Conservation (phyloP, 2,888 invertebrate species). For the Chironomus riparius region DNA sequence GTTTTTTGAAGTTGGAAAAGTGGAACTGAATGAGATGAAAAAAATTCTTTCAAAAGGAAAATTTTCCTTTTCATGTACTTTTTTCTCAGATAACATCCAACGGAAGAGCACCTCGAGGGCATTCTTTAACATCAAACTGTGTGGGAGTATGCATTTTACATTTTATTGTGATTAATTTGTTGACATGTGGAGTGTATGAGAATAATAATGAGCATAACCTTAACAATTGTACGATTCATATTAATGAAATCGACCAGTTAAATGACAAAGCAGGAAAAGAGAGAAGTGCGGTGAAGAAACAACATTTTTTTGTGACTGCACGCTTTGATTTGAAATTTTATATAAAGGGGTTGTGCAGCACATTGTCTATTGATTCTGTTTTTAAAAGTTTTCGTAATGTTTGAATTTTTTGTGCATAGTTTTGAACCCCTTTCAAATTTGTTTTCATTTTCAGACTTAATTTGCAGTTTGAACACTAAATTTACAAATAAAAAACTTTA, state of each 20-base stretch:
- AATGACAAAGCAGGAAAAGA: not conserved
- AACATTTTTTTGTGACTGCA: not conserved
- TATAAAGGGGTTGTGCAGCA: not conserved
- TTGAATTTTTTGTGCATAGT: no score
- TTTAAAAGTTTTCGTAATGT: no score
- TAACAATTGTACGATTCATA: not conserved
- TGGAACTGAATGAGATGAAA: no score
- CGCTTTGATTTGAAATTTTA: no score
- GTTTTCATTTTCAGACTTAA: no score
- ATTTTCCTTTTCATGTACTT: not conserved
- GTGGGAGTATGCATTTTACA: slow-evolving; percentile 6
- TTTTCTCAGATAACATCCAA: not conserved
- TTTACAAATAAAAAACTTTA: no score
- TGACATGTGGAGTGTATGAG: not conserved
- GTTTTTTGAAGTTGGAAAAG: no score
- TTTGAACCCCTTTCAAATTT: no score
- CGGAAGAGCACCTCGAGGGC: not conserved
- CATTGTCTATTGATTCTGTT: no score
- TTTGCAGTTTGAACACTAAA: no score
- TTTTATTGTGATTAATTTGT: not conserved
- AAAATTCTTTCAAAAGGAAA: no score
- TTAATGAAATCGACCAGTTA: slow-evolving; percentile 14
- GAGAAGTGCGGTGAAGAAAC: not conserved
- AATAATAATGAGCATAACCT: slow-evolving; percentile 10
- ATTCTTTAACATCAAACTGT: not conserved